Evolutionary conservation across 2,113 vertebrate genomes (phyloP).

Genomic region (Ptilorrhoa leucosticta): DNA sequence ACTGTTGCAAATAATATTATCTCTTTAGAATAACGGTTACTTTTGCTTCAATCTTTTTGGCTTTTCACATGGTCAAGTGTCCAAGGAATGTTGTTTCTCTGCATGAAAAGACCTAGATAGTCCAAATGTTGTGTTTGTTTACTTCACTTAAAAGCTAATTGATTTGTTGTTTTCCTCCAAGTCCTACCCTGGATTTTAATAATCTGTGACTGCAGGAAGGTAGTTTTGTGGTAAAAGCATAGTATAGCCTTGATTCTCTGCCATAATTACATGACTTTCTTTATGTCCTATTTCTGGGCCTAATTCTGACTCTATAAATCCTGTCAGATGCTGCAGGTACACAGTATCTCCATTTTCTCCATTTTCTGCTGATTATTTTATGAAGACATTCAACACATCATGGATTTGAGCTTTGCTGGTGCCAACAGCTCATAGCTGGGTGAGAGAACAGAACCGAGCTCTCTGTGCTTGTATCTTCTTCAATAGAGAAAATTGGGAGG

Average conservation of each 20-base stretch:
- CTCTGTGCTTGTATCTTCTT: not conserved
- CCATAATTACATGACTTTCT: not conserved
- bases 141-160: not conserved
- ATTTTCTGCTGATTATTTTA: not conserved
- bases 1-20: not conserved
- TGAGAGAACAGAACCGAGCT: not conserved
- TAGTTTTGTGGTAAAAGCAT: not conserved
- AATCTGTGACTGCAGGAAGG: not conserved
- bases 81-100: not conserved
- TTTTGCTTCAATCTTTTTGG: not conserved
- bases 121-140: not conserved
- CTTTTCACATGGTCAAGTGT: not conserved
- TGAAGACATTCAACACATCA: not conserved
- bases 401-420: not conserved
- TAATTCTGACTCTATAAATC: not conserved
- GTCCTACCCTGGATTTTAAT: not conserved
- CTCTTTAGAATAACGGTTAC: not conserved
- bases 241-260: not conserved
- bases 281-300: not conserved
- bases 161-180: not conserved
- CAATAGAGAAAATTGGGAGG: not conserved
- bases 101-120: not conserved
- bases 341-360: not conserved
- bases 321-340: not conserved
- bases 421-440: not conserved